Percentiles rank a stretch among this genome's conserved stretches.
These are phyloP conservation scores for Porites cylindrica DNA, from an alignment of 92 coral and sea anemone species.

Conservation along the genomic window DNA sequence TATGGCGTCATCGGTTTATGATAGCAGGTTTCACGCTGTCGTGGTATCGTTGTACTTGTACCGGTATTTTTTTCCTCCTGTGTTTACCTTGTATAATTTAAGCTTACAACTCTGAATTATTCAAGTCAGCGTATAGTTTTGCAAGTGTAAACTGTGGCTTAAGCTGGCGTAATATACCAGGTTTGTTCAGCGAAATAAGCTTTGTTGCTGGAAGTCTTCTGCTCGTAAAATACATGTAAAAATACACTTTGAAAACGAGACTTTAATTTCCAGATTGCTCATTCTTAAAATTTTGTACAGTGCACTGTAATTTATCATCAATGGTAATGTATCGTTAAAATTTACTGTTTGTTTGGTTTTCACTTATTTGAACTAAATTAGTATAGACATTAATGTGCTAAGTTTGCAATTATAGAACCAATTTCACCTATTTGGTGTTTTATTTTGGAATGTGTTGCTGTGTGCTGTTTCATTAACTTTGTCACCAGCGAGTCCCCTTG, in stretches of 20 bases:
- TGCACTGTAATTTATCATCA: neutral
- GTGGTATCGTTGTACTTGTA: neutral
- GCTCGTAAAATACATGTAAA: too few relatives aligned
- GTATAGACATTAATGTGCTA: neutral
- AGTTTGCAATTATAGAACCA: neutral
- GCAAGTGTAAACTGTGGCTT: neutral
- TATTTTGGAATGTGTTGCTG: too few relatives aligned
- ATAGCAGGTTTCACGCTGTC: constrained; percentile 38
- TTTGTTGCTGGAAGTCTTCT: neutral
- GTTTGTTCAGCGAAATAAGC: neutral
- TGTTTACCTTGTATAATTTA: neutral
- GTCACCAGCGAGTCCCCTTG: too few relatives aligned
- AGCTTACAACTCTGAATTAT: constrained; percentile 5
- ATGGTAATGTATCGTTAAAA: neutral
- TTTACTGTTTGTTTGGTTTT: neutral
- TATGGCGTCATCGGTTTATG: constrained; percentile 37
- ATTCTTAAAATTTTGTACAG: constrained; percentile 17
- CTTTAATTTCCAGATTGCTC: neutral
- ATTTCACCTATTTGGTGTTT: too few relatives aligned
- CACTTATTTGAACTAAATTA: neutral
- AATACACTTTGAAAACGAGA: too few relatives aligned
- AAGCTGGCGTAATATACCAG: too few relatives aligned
- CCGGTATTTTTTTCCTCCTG: neutral
- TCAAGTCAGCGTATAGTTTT: neutral
- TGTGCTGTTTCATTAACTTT: too few relatives aligned